These are phyloP conservation scores for Aphaenogaster floridana DNA, from an alignment of 1,140 invertebrate genomes.

Conservation along the genomic window DNA sequence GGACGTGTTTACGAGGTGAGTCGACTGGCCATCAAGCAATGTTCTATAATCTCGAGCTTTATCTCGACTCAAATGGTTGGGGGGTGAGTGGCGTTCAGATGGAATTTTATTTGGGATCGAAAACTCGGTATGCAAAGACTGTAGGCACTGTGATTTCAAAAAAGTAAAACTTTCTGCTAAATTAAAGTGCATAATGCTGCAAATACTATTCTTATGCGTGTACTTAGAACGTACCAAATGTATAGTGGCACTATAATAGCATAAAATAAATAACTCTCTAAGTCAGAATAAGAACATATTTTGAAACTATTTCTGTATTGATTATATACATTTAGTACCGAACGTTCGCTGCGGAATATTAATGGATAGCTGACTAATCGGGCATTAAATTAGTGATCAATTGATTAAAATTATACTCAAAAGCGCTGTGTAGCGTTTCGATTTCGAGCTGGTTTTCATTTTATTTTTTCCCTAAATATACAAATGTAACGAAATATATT, in stretches of 20 bases:
- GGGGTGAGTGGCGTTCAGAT: background rate
- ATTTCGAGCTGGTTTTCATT: background rate
- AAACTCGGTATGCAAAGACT: background rate
- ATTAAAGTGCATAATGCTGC: background rate
- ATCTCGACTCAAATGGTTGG: background rate
- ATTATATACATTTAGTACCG: background rate
- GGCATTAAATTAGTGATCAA: background rate
- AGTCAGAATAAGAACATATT: background rate
- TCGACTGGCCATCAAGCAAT: slow-evolving; percentile 26
- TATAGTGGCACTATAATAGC: background rate
- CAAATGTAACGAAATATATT: background rate
- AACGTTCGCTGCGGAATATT: background rate
- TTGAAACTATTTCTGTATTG: background rate
- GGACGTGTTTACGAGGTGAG: slow-evolving; percentile 98
- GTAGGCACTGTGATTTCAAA: background rate
- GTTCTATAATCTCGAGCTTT: slow-evolving; percentile 10
- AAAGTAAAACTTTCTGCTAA: background rate
- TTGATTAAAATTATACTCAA: background rate
- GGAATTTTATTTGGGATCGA: slow-evolving; percentile 9
- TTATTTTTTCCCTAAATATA: background rate
- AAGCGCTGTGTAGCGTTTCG: background rate
- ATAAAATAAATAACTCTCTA: background rate
- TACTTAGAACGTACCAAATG: background rate
- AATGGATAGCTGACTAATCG: background rate
- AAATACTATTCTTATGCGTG: background rate